These are phyloP conservation scores for Tetragonula clypearis DNA, from an alignment of 1,140 invertebrate species.

Conservation along the genomic window DNA sequence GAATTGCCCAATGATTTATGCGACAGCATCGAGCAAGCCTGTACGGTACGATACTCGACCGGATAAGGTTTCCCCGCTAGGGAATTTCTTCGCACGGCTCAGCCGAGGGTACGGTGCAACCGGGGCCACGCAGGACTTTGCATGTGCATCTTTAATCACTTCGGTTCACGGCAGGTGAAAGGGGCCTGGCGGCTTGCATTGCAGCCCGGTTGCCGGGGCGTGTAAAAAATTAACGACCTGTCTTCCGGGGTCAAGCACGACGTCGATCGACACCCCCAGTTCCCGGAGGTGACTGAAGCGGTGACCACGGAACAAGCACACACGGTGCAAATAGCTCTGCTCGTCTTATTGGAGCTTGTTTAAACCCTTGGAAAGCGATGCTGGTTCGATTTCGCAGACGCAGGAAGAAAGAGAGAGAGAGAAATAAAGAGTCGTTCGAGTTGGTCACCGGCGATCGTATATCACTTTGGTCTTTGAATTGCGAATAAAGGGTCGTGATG, in stretches of 20 bases:
- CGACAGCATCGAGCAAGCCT: slow-evolving; percentile 12
- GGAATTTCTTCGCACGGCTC: slow-evolving; percentile 24
- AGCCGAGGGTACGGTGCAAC: not conserved
- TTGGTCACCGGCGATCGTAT: not conserved
- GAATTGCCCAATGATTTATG: slow-evolving; percentile 50
- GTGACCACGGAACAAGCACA: slow-evolving; percentile 12
- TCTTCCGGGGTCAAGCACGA: slow-evolving; percentile 59
- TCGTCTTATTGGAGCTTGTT: not conserved
- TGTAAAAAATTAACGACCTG: slow-evolving; percentile 65
- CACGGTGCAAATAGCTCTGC: slow-evolving; percentile 11
- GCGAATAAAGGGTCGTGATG: not conserved
- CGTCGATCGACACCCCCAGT: slow-evolving; percentile 29
- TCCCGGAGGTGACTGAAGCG: slow-evolving; percentile 15
- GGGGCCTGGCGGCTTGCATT: slow-evolving; percentile 33
- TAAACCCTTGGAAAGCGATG: not conserved
- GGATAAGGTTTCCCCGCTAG: slow-evolving; percentile 17
- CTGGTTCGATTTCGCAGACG: not conserved
- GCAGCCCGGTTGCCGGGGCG: slow-evolving; percentile 30
- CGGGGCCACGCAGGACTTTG: slow-evolving; percentile 38
- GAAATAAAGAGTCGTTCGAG: not conserved
- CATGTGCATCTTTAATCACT: slow-evolving; percentile 60
- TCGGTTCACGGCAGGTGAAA: slow-evolving; percentile 58
- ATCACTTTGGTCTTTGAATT: slow-evolving; percentile 1
- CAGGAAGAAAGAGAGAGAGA: no score
- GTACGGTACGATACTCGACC: not conserved